Percentiles rank a stretch among this genome's conserved stretches.
Evolutionary conservation across 2,797 vertebrate genomes (phyloP).

Genomic region (Rhynchonycteris naso): DNA sequence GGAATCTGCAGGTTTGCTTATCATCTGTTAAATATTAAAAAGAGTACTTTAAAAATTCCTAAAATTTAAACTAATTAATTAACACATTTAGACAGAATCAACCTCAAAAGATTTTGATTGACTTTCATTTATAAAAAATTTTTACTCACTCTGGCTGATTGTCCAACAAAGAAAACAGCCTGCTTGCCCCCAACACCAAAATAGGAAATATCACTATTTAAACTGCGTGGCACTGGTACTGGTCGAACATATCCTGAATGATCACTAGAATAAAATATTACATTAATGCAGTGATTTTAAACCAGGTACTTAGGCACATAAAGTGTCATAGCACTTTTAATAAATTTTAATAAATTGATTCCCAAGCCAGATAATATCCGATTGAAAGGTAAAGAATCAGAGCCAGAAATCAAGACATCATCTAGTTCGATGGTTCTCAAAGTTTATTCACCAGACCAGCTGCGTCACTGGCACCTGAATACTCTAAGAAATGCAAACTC

Average conservation of each 20-base stretch:
- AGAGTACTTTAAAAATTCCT: slow-evolving; percentile 62
- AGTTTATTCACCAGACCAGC: background rate
- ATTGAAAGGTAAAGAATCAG: background rate
- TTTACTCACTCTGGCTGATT: slow-evolving; percentile 91
- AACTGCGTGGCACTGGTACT: slow-evolving; percentile 90
- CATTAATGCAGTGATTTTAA: slow-evolving; percentile 56
- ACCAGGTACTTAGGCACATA: slow-evolving; percentile 30
- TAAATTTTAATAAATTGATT: slow-evolving; percentile 43
- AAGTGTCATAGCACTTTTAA: background rate
- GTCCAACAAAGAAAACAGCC: slow-evolving; percentile 95
- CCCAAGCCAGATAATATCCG: background rate
- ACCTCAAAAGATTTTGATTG: slow-evolving; percentile 43
- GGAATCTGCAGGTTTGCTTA: slow-evolving; percentile 90
- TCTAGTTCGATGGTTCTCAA: background rate
- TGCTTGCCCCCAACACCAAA: slow-evolving; percentile 98
- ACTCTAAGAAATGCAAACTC: slow-evolving; percentile 10
- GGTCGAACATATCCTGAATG: slow-evolving; percentile 90
- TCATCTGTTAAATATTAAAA: slow-evolving; percentile 89
- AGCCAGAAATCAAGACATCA: background rate
- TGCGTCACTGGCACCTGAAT: background rate
- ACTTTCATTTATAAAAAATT: slow-evolving; percentile 33
- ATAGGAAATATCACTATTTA: slow-evolving; percentile 98
- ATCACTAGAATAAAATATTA: slow-evolving; percentile 84
- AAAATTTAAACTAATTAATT: slow-evolving; percentile 5
- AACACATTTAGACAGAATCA: slow-evolving; percentile 16